Conservation (phyloP, 2,888 invertebrate species). For the Caenorhabditis zanzibari region DNA sequence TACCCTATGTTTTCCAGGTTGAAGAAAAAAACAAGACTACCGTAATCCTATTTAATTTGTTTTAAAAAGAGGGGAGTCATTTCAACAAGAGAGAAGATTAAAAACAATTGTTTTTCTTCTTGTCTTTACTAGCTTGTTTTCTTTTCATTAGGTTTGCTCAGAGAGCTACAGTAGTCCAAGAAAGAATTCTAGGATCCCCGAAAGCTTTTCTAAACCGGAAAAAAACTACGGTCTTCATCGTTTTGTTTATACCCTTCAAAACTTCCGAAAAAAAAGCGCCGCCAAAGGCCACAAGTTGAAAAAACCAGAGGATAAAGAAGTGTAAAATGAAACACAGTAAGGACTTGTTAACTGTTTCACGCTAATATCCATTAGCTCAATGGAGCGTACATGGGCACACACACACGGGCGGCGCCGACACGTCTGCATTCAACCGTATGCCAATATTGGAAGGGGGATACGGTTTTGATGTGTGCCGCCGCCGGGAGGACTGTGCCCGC, state of each 20-base stretch:
- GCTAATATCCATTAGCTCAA: conserved; percentile 9
- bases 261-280: neutral
- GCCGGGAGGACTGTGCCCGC: conserved; percentile 5
- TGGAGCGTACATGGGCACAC: conserved; percentile 4
- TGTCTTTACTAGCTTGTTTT: neutral
- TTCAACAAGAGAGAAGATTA: neutral
- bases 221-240: too few relatives aligned
- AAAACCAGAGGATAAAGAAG: conserved; percentile 8
- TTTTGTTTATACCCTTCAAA: too few relatives aligned
- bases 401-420: conserved; percentile 47
- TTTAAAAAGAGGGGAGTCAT: neutral
- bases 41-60: conserved; percentile 17
- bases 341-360: conserved; percentile 21
- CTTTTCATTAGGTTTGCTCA: conserved; percentile 6
- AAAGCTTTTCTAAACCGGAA: too few relatives aligned
- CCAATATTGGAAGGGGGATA: conserved; percentile 16
- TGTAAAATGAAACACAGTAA: neutral
- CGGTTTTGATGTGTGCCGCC: conserved; percentile 11
- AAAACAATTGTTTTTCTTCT: conserved; percentile 17
- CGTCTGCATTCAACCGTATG: conserved; percentile 66
- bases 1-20: neutral
- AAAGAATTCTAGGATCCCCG: too few relatives aligned
- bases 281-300: neutral
- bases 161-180: too few relatives aligned
- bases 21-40: conserved; percentile 8